phyloP scores from a whole-genome alignment of 2,888 invertebrate genomes.

The Bellardia pandia region DNA sequence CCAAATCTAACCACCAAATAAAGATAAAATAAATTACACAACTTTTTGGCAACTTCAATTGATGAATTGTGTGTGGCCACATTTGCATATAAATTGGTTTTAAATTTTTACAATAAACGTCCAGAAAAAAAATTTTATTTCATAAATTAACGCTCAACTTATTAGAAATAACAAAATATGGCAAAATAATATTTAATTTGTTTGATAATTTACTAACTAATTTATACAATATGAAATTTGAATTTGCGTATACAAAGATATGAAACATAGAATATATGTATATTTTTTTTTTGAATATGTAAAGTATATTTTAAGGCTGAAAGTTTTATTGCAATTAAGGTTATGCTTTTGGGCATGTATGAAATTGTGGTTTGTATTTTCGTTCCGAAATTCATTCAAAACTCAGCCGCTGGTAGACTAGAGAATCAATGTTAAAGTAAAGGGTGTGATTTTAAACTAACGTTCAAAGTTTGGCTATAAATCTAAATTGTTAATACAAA shows the following conservation, averaged over 20 bases:
- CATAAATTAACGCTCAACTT: constrained; percentile 51
- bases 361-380: no score
- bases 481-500: no score
- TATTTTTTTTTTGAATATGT: constrained; percentile 3
- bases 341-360: constrained; percentile 9
- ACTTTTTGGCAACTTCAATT: constrained; percentile 66
- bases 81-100: constrained; percentile 82
- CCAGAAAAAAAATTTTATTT: constrained; percentile 14
- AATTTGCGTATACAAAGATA: background rate
- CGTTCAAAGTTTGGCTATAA: no score
- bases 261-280: constrained; percentile 15
- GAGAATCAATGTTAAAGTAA: no score
- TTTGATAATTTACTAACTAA: constrained; percentile 52
- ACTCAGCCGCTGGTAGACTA: no score
- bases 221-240: constrained; percentile 49
- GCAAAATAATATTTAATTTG: constrained; percentile 45
- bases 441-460: no score
- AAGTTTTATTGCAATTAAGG: constrained; percentile 19
- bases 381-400: no score
- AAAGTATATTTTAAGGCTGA: constrained; percentile 40
- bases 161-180: constrained; percentile 22
- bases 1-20: constrained; percentile 66
- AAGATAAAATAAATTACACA: constrained; percentile 65
- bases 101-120: constrained; percentile 66
- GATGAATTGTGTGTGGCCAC: constrained; percentile 68